Evolutionary conservation across 2,113 vertebrate species (phyloP), one percentile per base, ranked within the genome.

Genomic region (Canis aureus): DNA sequence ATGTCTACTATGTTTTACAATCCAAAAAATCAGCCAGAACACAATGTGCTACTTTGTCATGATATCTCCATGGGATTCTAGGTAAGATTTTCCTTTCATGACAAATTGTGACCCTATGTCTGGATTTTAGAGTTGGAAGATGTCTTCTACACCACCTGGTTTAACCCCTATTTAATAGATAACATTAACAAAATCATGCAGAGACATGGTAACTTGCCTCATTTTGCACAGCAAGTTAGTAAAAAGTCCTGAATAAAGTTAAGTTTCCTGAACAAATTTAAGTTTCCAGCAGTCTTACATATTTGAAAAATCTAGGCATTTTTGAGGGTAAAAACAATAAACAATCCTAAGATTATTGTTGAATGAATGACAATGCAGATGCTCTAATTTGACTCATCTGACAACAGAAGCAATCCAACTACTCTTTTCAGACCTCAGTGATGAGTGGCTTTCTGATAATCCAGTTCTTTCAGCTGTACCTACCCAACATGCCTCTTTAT

Each of bases 221-320:
- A 66, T 91, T 94, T 94, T 94, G 16, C 13, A 76, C 25, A 94
- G 49, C 12, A 96, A 76, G 15, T 82, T 35, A 94, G 23, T 60
- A 11, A 84, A 95, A 92, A 82, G 43, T 93, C 94, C 29, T 96
- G 43, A 84, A 82, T 81, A 92, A 81, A 3, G 25, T 38, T 38
- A 38, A 38, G 38, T 38, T 38, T 38, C 38, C 38, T 38, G 38
- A 38, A 38, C 29, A 64, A 22, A 15, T 29, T 51, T 80, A 74
- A 71, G 16, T 82, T 78, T 93, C 53, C 3, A 71, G 38, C 59
- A 87, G 78, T 89, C 11, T 89, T 11, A 81, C 43, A 19, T 95
- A 87, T 83, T 96, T 94, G 66, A 71, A 97, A 98, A 95, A 97
- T 95, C n/a, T 95, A 96, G n/a, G 4, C 29, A 27, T 66, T 96